Evolutionary conservation across 2,888 invertebrate species (phyloP).

Genomic region (Theretra japonica): DNA sequence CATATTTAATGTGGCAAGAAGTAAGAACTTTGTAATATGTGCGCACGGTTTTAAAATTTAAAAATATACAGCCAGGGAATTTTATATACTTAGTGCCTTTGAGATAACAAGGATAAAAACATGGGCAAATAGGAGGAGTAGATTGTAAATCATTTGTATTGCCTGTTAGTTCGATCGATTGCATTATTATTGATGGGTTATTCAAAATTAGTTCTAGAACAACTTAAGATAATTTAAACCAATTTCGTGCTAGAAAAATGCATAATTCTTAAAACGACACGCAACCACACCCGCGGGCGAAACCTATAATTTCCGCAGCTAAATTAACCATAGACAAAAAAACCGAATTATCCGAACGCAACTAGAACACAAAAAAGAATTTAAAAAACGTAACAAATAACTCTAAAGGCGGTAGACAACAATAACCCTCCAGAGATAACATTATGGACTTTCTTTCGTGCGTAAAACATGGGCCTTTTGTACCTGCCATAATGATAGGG

Average conservation of each 20-base stretch:
- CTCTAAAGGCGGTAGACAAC: constrained; percentile 37
- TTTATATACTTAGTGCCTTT: too few relatives aligned
- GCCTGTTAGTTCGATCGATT: too few relatives aligned
- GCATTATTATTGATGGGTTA: too few relatives aligned
- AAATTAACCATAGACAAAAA: constrained; percentile 16
- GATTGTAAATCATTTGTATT: too few relatives aligned
- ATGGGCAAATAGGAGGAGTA: too few relatives aligned
- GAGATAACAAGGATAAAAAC: too few relatives aligned
- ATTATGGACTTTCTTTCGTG: constrained; percentile 64
- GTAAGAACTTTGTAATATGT: neutral
- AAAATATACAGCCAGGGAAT: too few relatives aligned
- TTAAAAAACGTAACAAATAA: constrained; percentile 24
- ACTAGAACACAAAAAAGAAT: constrained; percentile 20
- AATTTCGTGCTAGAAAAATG: too few relatives aligned
- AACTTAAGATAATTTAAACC: too few relatives aligned
- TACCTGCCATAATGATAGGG: constrained; percentile 80
- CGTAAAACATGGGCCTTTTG: constrained; percentile 59
- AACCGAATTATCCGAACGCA: constrained; percentile 20
- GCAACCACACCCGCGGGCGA: neutral
- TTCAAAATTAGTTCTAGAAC: too few relatives aligned
- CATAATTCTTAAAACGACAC: neutral
- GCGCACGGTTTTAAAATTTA: too few relatives aligned
- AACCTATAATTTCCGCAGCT: constrained; percentile 8
- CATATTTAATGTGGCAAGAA: neutral
- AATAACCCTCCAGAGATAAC: constrained; percentile 44